Percentiles rank a stretch among this genome's conserved stretches.
phyloP scores from a whole-genome alignment of 2,113 vertebrate species.

The Bubo bubo region DNA sequence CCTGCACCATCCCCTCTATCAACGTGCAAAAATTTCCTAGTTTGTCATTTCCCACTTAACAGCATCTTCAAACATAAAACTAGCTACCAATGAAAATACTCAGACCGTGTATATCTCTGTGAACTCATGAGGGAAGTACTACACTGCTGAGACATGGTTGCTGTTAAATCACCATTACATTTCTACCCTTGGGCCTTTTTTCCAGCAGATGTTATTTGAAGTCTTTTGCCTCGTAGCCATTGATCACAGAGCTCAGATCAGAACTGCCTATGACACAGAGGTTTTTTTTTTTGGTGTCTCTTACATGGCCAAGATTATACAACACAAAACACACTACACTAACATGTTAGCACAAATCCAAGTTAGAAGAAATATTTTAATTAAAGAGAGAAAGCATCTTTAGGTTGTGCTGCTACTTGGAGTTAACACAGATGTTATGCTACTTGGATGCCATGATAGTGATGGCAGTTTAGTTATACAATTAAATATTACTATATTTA shows the following conservation, averaged over 20 bases:
- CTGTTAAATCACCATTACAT: not conserved
- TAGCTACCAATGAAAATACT: not conserved
- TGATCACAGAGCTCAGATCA: not conserved
- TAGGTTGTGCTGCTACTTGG: not conserved
- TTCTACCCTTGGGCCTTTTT: not conserved
- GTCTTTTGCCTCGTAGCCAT: not conserved
- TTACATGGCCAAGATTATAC: not conserved
- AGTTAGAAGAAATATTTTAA: not conserved
- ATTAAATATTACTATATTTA: not conserved
- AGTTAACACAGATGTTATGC: not conserved
- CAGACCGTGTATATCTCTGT: not conserved
- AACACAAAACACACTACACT: not conserved
- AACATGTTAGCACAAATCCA: not conserved
- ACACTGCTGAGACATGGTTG: not conserved
- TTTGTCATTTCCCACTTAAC: not conserved
- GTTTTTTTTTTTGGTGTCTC: not conserved
- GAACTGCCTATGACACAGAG: not conserved
- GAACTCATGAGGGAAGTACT: not conserved
- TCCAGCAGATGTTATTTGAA: not conserved
- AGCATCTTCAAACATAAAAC: not conserved
- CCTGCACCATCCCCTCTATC: not conserved
- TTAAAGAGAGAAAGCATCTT: not conserved
- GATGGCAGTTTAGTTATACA: not conserved
- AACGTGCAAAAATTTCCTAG: not conserved
- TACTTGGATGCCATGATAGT: not conserved